Percentiles rank a stretch among this genome's conserved stretches.
These are phyloP conservation scores for Clarias magur DNA, from an alignment of 2,113 vertebrate genomes.

Conservation along the genomic window DNA sequence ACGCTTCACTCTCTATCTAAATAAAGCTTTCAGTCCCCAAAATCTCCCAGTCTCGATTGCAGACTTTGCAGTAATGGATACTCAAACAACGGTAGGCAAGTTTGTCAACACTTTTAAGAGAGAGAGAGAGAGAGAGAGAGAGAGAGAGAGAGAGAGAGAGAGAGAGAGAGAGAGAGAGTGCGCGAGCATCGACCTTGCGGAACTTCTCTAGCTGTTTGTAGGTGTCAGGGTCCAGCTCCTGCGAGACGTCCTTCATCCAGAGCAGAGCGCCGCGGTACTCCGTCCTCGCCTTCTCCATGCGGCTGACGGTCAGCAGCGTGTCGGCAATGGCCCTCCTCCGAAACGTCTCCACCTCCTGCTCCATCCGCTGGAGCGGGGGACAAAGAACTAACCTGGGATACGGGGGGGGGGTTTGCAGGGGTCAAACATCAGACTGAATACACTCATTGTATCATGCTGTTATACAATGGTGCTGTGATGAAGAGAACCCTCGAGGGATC, in stretches of 20 bases:
- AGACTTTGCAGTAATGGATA: background rate
- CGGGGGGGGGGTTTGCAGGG: no score
- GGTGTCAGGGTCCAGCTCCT: conserved; percentile 83
- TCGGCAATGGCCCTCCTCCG: conserved; percentile 78
- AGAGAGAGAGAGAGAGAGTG: no score
- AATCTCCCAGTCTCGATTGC: background rate
- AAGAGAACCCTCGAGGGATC: background rate
- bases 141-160: no score
- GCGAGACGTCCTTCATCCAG: conserved; percentile 84
- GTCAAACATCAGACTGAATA: background rate
- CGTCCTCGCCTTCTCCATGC: conserved; percentile 80
- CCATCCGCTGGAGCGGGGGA: conserved; percentile 75
- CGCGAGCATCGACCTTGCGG: conserved; percentile 69
- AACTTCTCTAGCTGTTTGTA: conserved; percentile 86
- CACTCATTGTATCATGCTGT: background rate
- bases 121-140: no score
- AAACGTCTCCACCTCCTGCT: conserved; percentile 83
- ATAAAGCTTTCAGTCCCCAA: background rate
- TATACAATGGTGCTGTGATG: background rate
- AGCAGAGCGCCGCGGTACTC: conserved; percentile 80
- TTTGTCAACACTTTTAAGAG: background rate
- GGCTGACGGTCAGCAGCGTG: conserved; percentile 77
- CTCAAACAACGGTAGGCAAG: background rate
- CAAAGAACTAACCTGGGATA: conserved; percentile 77
- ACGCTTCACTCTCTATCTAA: background rate